Percentiles rank a stretch among this genome's conserved stretches.
phyloP scores from a whole-genome alignment of 2,113 vertebrate species.

The Chlamydotis undulata region DNA sequence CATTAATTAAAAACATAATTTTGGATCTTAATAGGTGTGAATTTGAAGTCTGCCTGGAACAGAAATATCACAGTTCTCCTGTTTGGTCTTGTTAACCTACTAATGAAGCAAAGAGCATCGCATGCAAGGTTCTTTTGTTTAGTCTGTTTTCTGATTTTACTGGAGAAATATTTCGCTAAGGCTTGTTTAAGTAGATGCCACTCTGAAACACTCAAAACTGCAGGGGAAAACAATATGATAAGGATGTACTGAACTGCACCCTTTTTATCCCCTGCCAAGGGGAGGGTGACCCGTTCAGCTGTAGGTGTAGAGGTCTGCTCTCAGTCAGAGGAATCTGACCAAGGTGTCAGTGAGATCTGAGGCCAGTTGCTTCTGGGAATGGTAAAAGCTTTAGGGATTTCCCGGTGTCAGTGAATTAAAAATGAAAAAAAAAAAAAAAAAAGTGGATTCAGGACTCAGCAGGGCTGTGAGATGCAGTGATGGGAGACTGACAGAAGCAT shows the following conservation, averaged over 20 bases:
- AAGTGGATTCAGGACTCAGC: background rate
- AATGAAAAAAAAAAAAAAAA: background rate
- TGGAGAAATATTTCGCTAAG: background rate
- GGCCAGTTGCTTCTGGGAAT: background rate
- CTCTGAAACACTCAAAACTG: background rate
- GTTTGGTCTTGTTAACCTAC: background rate
- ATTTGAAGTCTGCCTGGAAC: background rate
- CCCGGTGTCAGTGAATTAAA: background rate
- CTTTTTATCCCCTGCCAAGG: background rate
- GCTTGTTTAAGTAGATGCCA: background rate
- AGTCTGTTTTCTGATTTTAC: background rate
- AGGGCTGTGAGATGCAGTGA: background rate
- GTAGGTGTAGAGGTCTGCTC: background rate
- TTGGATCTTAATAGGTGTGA: background rate
- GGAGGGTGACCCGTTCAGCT: background rate
- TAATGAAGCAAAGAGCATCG: background rate
- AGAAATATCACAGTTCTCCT: background rate
- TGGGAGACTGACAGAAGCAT: background rate
- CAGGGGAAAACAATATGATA: background rate
- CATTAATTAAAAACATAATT: background rate
- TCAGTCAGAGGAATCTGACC: background rate
- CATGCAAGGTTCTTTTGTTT: background rate
- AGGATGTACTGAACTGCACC: background rate
- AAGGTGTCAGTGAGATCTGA: background rate
- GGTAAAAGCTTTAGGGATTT: background rate